Percentiles rank a stretch among this genome's conserved stretches.
Conservation (phyloP, 2,113 vertebrate genomes). For the Sceloporus undulatus region DNA sequence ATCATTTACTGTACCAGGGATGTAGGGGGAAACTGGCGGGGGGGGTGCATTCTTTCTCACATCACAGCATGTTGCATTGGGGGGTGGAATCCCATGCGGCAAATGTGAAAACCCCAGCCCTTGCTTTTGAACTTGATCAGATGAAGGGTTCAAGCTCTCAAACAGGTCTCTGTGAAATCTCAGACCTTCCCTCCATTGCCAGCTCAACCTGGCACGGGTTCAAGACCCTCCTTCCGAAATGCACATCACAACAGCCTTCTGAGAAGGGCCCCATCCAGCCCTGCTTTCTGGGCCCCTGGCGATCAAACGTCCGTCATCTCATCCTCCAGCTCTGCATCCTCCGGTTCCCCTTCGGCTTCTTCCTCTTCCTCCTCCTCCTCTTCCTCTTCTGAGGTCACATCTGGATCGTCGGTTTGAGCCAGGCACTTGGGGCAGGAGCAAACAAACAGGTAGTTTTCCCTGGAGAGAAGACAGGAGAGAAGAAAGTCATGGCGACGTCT, state of each 20-base stretch:
- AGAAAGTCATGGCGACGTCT: no score
- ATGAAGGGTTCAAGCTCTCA: not conserved
- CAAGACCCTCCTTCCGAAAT: not conserved
- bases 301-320: constrained; percentile 97
- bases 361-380: constrained; percentile 89
- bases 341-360: constrained; percentile 90
- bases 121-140: not conserved
- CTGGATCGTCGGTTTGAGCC: constrained; percentile 89
- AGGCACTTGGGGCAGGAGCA: constrained; percentile 96
- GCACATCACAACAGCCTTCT: no score
- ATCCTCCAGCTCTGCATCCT: constrained; percentile 94
- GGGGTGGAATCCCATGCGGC: not conserved
- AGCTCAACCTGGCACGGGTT: not conserved
- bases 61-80: no score
- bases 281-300: not conserved
- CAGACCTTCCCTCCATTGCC: not conserved
- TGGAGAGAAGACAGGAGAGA: constrained; percentile 55
- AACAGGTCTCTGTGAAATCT: not conserved
- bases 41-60: no score
- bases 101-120: not conserved
- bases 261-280: not conserved
- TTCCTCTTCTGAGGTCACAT: constrained; percentile 94
- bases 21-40: not conserved
- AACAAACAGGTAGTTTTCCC: constrained; percentile 97
- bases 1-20: not conserved